Evolutionary conservation across 2,888 invertebrate species (phyloP), one percentile per base, ranked within the genome.

Genomic region (Latrodectus hesperus): DNA sequence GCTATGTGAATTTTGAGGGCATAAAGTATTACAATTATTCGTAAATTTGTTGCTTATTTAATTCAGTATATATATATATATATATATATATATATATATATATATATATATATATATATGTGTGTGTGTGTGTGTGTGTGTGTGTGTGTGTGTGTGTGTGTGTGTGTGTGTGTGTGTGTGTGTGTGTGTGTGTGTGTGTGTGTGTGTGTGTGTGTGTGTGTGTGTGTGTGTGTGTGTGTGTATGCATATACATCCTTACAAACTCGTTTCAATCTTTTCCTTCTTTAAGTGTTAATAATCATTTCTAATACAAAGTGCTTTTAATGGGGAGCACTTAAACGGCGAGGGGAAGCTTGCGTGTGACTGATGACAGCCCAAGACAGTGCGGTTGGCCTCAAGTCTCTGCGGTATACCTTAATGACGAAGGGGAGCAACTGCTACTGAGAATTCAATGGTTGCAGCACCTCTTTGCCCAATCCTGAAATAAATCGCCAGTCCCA

Each of bases 301-400:
- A 55, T 55, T 26, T 73, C 22, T 38, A 76, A 78, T 26, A 14
- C 67, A 49, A 38, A 17, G 53, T 52, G 11, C 17, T 77, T 78
- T 77, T 65, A 84, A 84, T 78, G 84, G 0, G 73, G 78, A 67
- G n/a, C 76, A 77, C 71, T 84, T 76, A 77, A 84, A 78, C 73
- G 76, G 17, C 67, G 73, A 73, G 78, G 84, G 65, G 70, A 26
- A 17, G 53, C 16, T 70, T 84, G 16, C 55, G 16, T 55, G 55
- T 55, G 84, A 84, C 78, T 73, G 84, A 84, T 84, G 78, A 65
- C 53, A 49, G 53, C 51, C 68, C 38, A 74, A 84, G 78, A 78
- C 84, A 71, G 68, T 77, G 72, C 38, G 78, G 84, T 84, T 78
- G 84, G 72, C 78, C 72, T 77, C 71, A 65, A 76, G 71, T 84